Conservation (phyloP, 2,797 vertebrate genomes). For the Amblyraja radiata region DNA sequence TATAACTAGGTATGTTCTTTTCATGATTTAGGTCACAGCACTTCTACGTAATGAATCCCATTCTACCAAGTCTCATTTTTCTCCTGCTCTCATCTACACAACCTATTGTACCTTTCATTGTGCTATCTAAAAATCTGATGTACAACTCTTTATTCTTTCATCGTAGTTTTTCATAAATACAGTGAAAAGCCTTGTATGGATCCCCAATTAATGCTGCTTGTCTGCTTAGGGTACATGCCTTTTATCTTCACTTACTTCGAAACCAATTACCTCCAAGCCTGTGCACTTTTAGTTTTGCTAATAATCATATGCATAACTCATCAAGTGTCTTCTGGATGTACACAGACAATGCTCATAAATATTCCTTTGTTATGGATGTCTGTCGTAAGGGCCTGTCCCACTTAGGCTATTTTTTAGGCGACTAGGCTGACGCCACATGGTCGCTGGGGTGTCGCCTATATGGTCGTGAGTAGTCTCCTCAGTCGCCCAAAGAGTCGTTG, state of each 20-base stretch:
- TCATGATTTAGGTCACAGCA: too few species aligned
- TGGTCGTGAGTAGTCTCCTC: too few species aligned
- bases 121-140: not conserved
- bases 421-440: too few species aligned
- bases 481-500: too few species aligned
- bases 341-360: not conserved
- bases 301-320: not conserved
- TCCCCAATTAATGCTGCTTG: not conserved
- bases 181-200: not conserved
- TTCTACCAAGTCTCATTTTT: not conserved
- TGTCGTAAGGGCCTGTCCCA: too few species aligned
- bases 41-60: not conserved
- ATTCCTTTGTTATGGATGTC: not conserved
- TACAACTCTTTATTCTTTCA: not conserved
- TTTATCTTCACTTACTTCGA: not conserved
- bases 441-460: too few species aligned
- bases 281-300: not conserved
- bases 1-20: too few species aligned
- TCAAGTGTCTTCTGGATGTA: not conserved
- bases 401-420: too few species aligned
- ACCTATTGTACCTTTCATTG: not conserved
- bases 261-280: not conserved
- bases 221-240: not conserved
- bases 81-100: not conserved
- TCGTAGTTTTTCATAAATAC: not conserved